Conservation (phyloP, 2,888 invertebrate species). For the Sphecodes monilicornis region DNA sequence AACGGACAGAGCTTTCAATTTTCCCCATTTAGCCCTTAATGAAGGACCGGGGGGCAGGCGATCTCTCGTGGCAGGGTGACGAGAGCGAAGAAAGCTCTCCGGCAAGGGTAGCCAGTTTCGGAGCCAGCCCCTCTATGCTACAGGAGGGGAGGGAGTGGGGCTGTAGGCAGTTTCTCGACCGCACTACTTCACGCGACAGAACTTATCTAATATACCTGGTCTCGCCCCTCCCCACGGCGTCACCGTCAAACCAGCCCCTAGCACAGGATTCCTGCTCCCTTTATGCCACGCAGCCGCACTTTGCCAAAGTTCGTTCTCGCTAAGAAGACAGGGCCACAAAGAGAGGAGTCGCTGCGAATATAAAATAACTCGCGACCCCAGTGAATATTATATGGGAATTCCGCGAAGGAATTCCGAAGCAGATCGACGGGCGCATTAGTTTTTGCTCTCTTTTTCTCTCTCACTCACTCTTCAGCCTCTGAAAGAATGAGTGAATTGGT, state of each 20-base stretch:
- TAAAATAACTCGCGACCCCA: slow-evolving; percentile 63
- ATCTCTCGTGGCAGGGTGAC: slow-evolving; percentile 64
- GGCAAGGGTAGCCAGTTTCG: slow-evolving; percentile 70
- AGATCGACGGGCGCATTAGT: slow-evolving; percentile 38
- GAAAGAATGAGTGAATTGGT: too few species aligned
- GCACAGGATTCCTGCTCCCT: slow-evolving; percentile 59
- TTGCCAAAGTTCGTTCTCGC: slow-evolving; percentile 64
- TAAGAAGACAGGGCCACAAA: slow-evolving; percentile 50
- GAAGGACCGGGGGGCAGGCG: slow-evolving; percentile 66
- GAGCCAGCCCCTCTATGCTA: slow-evolving; percentile 55
- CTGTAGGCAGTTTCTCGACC: slow-evolving; percentile 69
- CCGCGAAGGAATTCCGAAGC: slow-evolving; percentile 37
- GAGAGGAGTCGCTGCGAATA: slow-evolving; percentile 65
- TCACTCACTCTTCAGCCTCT: background rate
- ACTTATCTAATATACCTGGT: slow-evolving; percentile 78
- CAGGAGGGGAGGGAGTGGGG: slow-evolving; percentile 30
- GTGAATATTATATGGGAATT: slow-evolving; percentile 55
- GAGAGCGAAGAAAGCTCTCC: slow-evolving; percentile 70
- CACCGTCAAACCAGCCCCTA: slow-evolving; percentile 58
- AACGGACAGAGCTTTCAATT: slow-evolving; percentile 75
- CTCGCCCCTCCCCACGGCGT: slow-evolving; percentile 56
- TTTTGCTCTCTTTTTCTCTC: background rate
- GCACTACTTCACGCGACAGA: slow-evolving; percentile 73
- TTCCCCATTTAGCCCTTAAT: slow-evolving; percentile 77
- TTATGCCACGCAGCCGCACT: slow-evolving; percentile 70